These are phyloP conservation scores for Epinotia demarniana DNA, from an alignment of 2,888 invertebrate species.

Conservation along the genomic window DNA sequence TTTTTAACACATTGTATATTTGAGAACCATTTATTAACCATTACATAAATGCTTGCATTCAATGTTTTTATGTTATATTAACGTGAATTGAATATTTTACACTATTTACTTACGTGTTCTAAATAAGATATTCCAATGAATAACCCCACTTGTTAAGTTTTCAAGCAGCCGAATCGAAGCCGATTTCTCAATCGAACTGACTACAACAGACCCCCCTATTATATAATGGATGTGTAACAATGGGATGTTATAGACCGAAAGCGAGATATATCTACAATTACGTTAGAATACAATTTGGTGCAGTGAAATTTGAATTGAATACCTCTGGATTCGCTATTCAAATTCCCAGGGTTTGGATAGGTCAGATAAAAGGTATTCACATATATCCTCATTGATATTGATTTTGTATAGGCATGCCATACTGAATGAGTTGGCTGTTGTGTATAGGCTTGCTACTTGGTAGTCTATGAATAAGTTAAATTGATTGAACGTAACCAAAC, in stretches of 20 bases:
- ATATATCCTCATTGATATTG: neutral
- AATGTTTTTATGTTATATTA: too few relatives aligned
- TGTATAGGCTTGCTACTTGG: neutral
- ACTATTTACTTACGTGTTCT: neutral
- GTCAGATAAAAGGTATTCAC: neutral
- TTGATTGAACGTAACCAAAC: neutral
- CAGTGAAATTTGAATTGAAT: neutral
- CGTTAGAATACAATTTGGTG: neutral
- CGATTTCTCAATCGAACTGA: neutral
- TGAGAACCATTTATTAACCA: too few relatives aligned
- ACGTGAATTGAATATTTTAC: too few relatives aligned
- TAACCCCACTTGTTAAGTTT: conserved; percentile 15
- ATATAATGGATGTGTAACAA: conserved; percentile 22
- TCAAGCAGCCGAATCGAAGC: conserved; percentile 9
- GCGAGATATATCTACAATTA: neutral
- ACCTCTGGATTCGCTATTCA: neutral
- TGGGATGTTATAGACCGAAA: conserved; percentile 17
- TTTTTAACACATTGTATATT: too few relatives aligned
- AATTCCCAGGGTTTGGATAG: neutral
- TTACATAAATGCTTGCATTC: too few relatives aligned
- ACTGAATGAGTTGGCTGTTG: neutral
- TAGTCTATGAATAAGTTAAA: neutral
- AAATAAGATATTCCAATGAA: conserved; percentile 4
- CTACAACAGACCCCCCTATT: conserved; percentile 6
- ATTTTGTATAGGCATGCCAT: conserved; percentile 13